Base-by-base conservation (phyloP, 2,888 invertebrate genomes). In the Coenonympha arcania region DNA sequence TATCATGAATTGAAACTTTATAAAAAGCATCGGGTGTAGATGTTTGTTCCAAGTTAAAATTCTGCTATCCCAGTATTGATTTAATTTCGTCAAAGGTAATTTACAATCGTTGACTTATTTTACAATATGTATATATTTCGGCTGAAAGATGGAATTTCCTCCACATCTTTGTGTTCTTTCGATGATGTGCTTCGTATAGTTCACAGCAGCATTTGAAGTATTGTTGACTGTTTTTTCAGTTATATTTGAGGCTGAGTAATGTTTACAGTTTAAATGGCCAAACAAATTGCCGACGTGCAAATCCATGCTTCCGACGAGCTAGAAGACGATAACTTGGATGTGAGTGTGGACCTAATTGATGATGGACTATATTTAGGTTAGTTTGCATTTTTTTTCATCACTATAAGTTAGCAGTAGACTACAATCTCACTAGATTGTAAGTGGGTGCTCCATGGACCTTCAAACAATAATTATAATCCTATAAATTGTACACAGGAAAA, bases 281-380 rank as follows among this genome's bases (percentile, higher is more conserved):
- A 69, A 55, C 76, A 78, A 64, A 60, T 79, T 46, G 78, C 82
- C 6, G 78, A 81, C 34, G 76, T 78, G 8, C 63, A 76, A 56
- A 69, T 84, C 16, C 84, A 85, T 46, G 80, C 80, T 1, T 54
- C 71, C 0, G 76, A 76, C 5, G 57, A 63, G 1, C 55, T 63
- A 9, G 55, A 68, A 2, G 73, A 73, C 39, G 66, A 69, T 31
- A 62, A 67, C 50, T 52, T 79, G 13, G 82, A 78, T 52, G 62
- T 85, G 37, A 85, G 82, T 52, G 84, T 85, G 9, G 80, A 85
- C 52, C 68, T 70, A 9, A 83, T 86, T 39, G 85, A 86, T 34
- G 79, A 84, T 34, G 65, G 75, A 50, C 61, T 85, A 5, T 85
- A 78, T 56, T 66, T 86, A 58, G 85, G 85, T 75, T 61, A 55